Evolutionary conservation across 2,888 invertebrate genomes (phyloP), one percentile per base, ranked within the genome.

Genomic region (Rapana venosa): DNA sequence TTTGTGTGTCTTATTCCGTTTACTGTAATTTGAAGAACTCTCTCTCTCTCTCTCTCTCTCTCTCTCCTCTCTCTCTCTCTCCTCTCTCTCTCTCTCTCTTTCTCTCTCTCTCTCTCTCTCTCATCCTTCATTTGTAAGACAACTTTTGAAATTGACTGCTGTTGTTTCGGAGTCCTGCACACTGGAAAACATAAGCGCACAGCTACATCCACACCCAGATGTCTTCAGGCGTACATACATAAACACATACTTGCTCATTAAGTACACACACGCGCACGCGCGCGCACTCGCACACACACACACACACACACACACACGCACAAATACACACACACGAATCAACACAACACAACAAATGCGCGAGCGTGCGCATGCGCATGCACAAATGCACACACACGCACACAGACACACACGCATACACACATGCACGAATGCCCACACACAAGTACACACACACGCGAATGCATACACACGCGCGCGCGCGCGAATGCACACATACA

Each of bases 281-380:
- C 77, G 30, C 77, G 17, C 77, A 77, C 77, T 30, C 17, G 17
- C 77, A 77, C 77, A 77, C 30, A 30, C 77, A 77, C 77, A 77
- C 77, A 77, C 30, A 77, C 77, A 77, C 77, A 77, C 77, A 77
- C 77, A 77, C 77, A 77, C 77, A 77, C 77, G 32, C 77, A 77
- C 77, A 77, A 30, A 77, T 32, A 77, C 77, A 77, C 77, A 17
- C 77, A 79, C 77, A 35, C 77, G 26, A 20, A 15, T n/a, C n/a
- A n/a, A n/a, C n/a, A n/a, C n/a, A n/a, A n/a, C n/a, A n/a, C n/a
- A n/a, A n/a, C n/a, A n/a, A n/a, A n/a, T n/a, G n/a, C n/a, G n/a
- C n/a, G n/a, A n/a, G n/a, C n/a, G n/a, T n/a, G n/a, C n/a, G n/a
- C n/a, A n/a, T n/a, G n/a, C n/a, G n/a, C n/a, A 47, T 47, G 47